Conservation (phyloP, 2,113 vertebrate species). For the Coptodon bakossiorum region DNA sequence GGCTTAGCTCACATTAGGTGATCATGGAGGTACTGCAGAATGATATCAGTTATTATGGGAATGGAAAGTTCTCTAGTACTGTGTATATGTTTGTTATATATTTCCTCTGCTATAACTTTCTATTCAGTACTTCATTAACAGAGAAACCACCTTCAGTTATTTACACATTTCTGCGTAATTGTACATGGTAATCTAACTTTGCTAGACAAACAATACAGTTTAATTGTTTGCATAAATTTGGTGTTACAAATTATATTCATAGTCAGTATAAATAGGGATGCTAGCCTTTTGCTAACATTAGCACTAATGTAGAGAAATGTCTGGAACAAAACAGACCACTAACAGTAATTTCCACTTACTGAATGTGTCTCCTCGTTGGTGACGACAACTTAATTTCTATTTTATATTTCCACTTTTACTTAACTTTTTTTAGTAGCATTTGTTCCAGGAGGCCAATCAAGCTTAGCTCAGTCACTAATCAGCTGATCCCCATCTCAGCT, state of each 20-base stretch:
- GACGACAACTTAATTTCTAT: not conserved
- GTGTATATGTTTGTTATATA: not conserved
- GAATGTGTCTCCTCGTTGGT: not conserved
- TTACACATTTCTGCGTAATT: not conserved
- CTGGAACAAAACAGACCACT: not conserved
- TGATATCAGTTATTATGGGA: not conserved
- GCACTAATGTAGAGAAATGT: not conserved
- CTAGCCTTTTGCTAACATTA: not conserved
- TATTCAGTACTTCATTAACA: not conserved
- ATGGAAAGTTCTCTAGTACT: not conserved
- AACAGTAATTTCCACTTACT: not conserved
- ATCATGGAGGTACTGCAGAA: not conserved
- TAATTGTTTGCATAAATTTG: not conserved
- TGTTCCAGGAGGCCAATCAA: not conserved
- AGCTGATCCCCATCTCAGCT: not conserved
- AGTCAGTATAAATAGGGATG: not conserved
- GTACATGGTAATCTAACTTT: not conserved
- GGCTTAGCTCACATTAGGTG: not conserved
- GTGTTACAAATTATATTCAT: not conserved
- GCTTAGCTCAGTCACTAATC: not conserved
- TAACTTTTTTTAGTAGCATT: not conserved
- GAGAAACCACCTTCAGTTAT: not conserved
- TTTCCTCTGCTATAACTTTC: not conserved
- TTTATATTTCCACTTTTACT: not conserved
- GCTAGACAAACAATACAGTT: not conserved